Evolutionary conservation across 2,113 vertebrate species (phyloP), one percentile per base, ranked within the genome.

Genomic region (Cebidichthys violaceus): DNA sequence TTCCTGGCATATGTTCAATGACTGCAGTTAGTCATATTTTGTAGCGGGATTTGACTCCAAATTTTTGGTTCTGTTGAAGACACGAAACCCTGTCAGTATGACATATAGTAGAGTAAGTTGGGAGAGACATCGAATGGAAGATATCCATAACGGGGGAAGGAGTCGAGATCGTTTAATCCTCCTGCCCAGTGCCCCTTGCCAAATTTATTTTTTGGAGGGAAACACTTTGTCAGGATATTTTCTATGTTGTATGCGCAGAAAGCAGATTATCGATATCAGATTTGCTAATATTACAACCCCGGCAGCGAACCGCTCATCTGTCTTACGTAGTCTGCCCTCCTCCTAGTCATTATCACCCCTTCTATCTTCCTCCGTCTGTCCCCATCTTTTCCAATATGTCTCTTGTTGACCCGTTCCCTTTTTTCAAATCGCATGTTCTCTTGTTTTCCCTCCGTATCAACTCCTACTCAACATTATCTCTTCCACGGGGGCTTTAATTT

Each of bases 221-320:
- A 75, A 45, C 70, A 69, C 54, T 90, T 87, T 86, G 72, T 87
- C 61, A 64, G 82, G 83, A 78, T 88, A 83, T 85, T 79, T 77
- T 76, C 37, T 66, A 37, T 85, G 79, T 88, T 82, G 39, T 82
- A 41, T 86, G 18, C 80, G 70, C 71, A 83, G 70, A 89, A 89
- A 93, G 86, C 77, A 87, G 88, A 94, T 93, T 87, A 93, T 61
- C 52, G 84, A 85, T 90, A 91, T 91, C 86, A 89, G 82, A 91
- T 92, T 92, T 92, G 70, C 75, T 91, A 87, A 87, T 88, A 83
- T 92, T 85, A 89, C 85, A 64, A 89, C 85, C 43, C 77, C 33
- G 14, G 14, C 68, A 86, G 72, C 71, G 70, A 82, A 83, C 60
- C 29, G 81, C 79, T 89, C 76, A 85, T 88, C 87, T 79, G 66